Conservation (phyloP, 2,113 vertebrate genomes). For the Genyomyrus donnyi region DNA sequence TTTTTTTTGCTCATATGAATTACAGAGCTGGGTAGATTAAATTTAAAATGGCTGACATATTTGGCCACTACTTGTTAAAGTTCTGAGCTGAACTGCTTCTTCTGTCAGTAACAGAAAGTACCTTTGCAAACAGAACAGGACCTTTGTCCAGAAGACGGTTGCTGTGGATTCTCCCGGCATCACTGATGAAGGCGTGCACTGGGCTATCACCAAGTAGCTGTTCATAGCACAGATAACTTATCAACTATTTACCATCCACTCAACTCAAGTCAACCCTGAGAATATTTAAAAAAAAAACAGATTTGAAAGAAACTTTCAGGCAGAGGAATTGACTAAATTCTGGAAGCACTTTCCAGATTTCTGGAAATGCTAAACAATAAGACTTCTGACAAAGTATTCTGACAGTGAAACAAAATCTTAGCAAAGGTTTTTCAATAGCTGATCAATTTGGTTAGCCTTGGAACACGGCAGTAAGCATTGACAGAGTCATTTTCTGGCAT, state of each 20-base stretch:
- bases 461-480: conserved; percentile 55
- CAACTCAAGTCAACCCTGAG: conserved; percentile 33
- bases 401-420: conserved; percentile 47
- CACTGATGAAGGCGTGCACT: conserved; percentile 58
- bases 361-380: conserved; percentile 27
- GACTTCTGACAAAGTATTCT: conserved; percentile 19
- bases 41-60: not conserved
- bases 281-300: conserved; percentile 19
- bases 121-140: not conserved
- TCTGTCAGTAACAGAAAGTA: not conserved
- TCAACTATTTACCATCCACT: conserved; percentile 35
- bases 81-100: not conserved
- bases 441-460: conserved; percentile 55
- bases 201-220: conserved; percentile 23
- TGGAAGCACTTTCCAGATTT: conserved; percentile 15
- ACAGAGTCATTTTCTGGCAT: conserved; percentile 63
- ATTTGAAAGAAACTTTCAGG: conserved; percentile 38
- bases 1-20: not conserved
- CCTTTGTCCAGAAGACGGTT: not conserved
- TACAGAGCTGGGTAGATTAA: not conserved
- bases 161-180: conserved; percentile 8
- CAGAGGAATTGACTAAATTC: conserved; percentile 41
- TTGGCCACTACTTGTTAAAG: not conserved
- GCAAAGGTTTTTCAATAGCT: conserved; percentile 40
- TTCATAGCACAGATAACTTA: conserved; percentile 46